Evolutionary conservation across 1,140 invertebrate genomes (phyloP), one percentile per base, ranked within the genome.

Genomic region (Drosophila sproati): DNA sequence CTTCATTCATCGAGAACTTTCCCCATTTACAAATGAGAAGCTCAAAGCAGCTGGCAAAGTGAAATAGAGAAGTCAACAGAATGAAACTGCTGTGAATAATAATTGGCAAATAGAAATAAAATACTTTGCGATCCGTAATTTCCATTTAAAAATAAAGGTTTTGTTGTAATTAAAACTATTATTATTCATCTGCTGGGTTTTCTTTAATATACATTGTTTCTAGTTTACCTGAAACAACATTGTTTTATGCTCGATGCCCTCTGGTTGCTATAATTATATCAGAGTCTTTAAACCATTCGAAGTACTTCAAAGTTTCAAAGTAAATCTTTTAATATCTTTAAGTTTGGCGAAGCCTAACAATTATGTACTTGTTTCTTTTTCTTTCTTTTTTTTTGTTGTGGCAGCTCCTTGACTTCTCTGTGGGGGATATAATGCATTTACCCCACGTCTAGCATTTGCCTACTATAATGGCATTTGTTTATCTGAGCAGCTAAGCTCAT

Each of bases 21-120:
- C 7, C 4, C n/a, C 50, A 51, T 57, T 54, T 37, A 54, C 52
- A 66, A 72, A 72, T 72, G 62, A 66, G 61, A 37, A 56, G 43
- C n/a, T 34, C 45, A 54, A 35, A 51, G 8, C 7, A 41, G 8
- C 47, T 41, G 34, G 3, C 47, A 12, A 31, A 69, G 31, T 10
- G 34, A 10, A 54, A 54, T 29, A 20, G 28, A 37, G 48, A 47
- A 34, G 8, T 35, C 3, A 43, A n/a, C 39, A 55, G 41, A 5
- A n/a, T 10, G 10, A 34, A 32, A 6, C 50, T 52, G n/a, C 34
- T 34, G 10, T 20, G 20, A 43, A 34, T 8, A 52, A 66, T 54
- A 32, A 50, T 29, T 29, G 39, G 5, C 12, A 6, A 35, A 63
- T 20, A 20, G 20, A 20, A 20, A 20, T 20, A 71, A 41, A 29